These are phyloP conservation scores for Prosapia bicincta DNA, from an alignment of 2,888 invertebrate genomes.

Conservation along the genomic window DNA sequence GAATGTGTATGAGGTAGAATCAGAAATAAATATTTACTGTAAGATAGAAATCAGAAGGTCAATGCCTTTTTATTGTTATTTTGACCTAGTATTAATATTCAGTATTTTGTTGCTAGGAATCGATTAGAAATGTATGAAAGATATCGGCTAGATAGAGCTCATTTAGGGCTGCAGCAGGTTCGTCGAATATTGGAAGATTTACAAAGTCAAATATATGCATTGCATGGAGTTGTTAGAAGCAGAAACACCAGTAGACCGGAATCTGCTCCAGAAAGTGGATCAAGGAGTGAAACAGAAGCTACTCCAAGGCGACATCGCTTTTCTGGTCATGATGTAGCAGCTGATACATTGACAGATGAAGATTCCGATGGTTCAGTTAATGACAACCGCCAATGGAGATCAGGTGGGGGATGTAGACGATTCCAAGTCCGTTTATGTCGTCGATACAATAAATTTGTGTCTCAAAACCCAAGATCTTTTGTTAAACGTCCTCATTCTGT, in stretches of 20 bases:
- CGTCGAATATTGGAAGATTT: slow-evolving; percentile 62
- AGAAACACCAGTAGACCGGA: not conserved
- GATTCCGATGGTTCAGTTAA: slow-evolving; percentile 14
- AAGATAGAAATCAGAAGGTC: too few species aligned
- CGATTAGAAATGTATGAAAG: slow-evolving; percentile 28
- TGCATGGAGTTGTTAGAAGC: slow-evolving; percentile 51
- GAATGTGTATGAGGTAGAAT: too few species aligned
- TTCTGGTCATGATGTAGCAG: not conserved
- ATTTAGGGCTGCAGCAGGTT: slow-evolving; percentile 54
- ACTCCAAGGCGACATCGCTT: slow-evolving; percentile 32
- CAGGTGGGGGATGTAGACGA: not conserved
- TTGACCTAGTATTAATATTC: not conserved
- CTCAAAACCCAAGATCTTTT: not conserved
- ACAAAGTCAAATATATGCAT: slow-evolving; percentile 54
- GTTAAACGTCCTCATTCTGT: not conserved
- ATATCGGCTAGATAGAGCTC: slow-evolving; percentile 41
- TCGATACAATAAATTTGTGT: not conserved
- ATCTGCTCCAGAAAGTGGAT: slow-evolving; percentile 49
- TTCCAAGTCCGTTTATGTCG: not conserved
- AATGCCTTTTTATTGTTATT: not conserved
- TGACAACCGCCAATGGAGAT: not conserved
- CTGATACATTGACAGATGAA: slow-evolving; percentile 16
- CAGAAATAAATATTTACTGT: too few species aligned
- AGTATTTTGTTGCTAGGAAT: not conserved
- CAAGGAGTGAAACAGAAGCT: slow-evolving; percentile 53